Base-by-base conservation (phyloP, 23 tunicate genomes). In the Aplidium turbinatum region DNA sequence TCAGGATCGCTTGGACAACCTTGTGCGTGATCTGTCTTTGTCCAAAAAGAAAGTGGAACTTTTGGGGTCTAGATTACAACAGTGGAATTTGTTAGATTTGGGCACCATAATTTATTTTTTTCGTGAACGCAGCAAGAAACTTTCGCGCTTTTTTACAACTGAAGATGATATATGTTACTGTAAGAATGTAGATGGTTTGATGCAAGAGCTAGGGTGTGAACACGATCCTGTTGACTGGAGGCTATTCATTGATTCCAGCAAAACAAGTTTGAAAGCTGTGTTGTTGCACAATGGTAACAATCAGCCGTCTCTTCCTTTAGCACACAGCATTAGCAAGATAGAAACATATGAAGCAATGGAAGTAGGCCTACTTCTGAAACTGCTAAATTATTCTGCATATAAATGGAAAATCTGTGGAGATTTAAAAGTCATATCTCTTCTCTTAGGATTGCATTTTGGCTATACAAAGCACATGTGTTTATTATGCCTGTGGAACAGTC, bases 11-110 rank as follows among this genome's bases (percentile, higher is more conserved):
- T n/a, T n/a, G n/a, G n/a, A n/a, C n/a, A n/a, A 72, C 62, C 63
- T 72, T 16, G 77, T 72, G 61, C 63, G 64, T 51, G 64, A 72
- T 72, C 77, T 48, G 38, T 72, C 28, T 72, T 30, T 72, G 38
- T 72, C 38, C 77, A 72, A 72, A 1, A 38, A 72, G 64, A 72
- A 72, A 50, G 77, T 64, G 28, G 77, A 72, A 51, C 29, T 51
- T 68, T 68, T n/a, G 58, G 0, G 60, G 55, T 68, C 60, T 25
- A 68, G 75, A 30, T 60, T 68, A 18, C 77, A 72, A 50, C 65
- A 72, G 39, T 72, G 77, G 77, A 72, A 72, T 72, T n/a, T 72
- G 38, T 25, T 72, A 0, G 1, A 72, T 50, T 21, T 38, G 51
- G 77, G 75, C 51, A 72, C 77, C 16, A 66, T 52, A 31, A 31